phyloP scores from a whole-genome alignment of 2,888 invertebrate species.

The Drosophila barbarae region DNA sequence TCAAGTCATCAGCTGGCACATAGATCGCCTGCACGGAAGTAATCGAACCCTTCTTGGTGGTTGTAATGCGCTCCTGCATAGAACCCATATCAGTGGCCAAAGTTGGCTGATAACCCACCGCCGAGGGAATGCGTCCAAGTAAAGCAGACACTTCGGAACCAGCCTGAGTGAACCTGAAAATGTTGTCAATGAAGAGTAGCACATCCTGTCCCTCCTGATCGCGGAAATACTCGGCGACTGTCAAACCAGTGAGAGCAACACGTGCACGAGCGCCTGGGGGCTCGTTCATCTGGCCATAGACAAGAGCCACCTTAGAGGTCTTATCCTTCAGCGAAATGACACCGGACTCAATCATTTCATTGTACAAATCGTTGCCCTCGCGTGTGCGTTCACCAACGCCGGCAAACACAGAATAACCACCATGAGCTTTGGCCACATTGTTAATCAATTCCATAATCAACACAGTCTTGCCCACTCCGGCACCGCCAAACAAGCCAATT shows the following conservation, averaged over 20 bases:
- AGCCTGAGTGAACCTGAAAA: conserved; percentile 95
- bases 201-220: conserved; percentile 97
- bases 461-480: conserved; percentile 97
- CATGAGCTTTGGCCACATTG: conserved; percentile 97
- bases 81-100: conserved; percentile 97
- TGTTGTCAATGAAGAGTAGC: conserved; percentile 96
- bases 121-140: conserved; percentile 96
- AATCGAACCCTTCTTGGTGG: conserved; percentile 96
- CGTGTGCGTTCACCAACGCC: conserved; percentile 98
- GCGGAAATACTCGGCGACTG: conserved; percentile 96
- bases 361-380: conserved; percentile 96
- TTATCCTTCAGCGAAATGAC: conserved; percentile 95
- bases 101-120: conserved; percentile 97
- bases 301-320: conserved; percentile 91
- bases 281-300: conserved; percentile 98
- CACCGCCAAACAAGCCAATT: conserved; percentile 95
- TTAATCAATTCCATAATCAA: conserved; percentile 97
- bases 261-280: conserved; percentile 97
- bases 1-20: conserved; percentile 97
- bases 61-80: conserved; percentile 98
- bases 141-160: conserved; percentile 94
- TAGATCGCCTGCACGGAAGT: conserved; percentile 97
- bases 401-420: conserved; percentile 97
- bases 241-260: conserved; percentile 94
- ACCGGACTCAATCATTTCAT: conserved; percentile 96